phyloP scores from a whole-genome alignment of 2,113 vertebrate genomes.

The Isurus oxyrinchus region DNA sequence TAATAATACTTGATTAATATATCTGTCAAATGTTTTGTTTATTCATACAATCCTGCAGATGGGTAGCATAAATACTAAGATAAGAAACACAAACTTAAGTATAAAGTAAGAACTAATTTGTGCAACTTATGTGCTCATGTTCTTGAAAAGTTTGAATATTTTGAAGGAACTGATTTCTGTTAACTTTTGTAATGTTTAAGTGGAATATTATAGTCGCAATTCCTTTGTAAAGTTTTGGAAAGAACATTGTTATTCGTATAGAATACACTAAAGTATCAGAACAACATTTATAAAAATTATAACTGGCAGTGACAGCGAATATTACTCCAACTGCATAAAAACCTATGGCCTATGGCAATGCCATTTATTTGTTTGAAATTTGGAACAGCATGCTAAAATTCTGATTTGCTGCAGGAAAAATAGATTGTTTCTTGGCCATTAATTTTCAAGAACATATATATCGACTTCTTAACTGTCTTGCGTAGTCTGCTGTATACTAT shows the following conservation, averaged over 20 bases:
- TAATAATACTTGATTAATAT: neutral
- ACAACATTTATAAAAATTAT: constrained; percentile 15
- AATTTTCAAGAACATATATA: neutral
- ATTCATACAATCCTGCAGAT: neutral
- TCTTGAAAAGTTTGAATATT: neutral
- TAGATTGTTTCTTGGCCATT: neutral
- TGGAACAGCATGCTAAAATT: neutral
- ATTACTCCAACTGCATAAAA: constrained; percentile 4
- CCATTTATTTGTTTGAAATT: constrained; percentile 25
- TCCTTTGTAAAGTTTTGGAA: neutral
- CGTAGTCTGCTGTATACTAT: neutral
- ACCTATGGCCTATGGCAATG: neutral
- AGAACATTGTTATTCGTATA: neutral
- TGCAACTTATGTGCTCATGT: neutral
- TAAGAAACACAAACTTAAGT: neutral
- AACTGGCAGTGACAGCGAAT: constrained; percentile 14
- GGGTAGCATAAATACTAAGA: neutral
- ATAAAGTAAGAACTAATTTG: neutral
- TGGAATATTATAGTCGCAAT: neutral
- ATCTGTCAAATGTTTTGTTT: neutral
- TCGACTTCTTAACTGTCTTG: neutral
- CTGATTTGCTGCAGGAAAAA: constrained; percentile 5
- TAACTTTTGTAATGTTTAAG: neutral
- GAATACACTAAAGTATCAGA: neutral
- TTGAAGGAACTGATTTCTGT: neutral